A percentile compares a stretch with the other conserved stretches of the same genome.
These are phyloP conservation scores for Nemurella pictetii DNA, from an alignment of 2,888 invertebrate species.

Conservation along the genomic window DNA sequence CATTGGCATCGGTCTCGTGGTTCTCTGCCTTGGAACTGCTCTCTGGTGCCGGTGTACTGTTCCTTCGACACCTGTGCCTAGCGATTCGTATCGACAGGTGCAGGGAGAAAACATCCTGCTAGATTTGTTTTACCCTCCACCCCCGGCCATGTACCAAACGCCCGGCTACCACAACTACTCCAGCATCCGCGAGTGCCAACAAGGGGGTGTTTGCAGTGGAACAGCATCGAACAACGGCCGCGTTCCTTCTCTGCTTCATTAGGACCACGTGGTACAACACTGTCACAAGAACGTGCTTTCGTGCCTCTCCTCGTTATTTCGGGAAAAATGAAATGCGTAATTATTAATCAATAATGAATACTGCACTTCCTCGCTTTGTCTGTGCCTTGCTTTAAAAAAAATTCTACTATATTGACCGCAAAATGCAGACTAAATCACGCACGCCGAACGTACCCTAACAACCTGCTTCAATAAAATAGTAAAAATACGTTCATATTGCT, in stretches of 20 bases:
- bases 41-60: constrained; percentile 34
- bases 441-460: neutral
- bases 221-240: neutral
- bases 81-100: neutral
- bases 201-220: neutral
- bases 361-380: neutral
- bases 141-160: constrained; percentile 34
- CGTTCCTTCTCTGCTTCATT: neutral
- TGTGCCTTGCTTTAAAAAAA: neutral
- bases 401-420: neutral
- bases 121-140: constrained; percentile 30
- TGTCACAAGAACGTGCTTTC: no score
- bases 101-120: constrained; percentile 34
- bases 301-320: neutral
- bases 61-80: neutral
- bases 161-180: constrained; percentile 30
- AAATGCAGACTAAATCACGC: neutral
- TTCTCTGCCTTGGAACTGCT: constrained; percentile 25
- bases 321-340: neutral
- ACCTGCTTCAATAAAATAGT: neutral
- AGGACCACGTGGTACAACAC: neutral
- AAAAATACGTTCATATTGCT: neutral
- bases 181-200: constrained; percentile 2
- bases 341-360: neutral
- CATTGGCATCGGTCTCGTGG: constrained; percentile 32